Evolutionary conservation across 1,140 invertebrate genomes (phyloP).

Genomic region (Diorhabda elongata): DNA sequence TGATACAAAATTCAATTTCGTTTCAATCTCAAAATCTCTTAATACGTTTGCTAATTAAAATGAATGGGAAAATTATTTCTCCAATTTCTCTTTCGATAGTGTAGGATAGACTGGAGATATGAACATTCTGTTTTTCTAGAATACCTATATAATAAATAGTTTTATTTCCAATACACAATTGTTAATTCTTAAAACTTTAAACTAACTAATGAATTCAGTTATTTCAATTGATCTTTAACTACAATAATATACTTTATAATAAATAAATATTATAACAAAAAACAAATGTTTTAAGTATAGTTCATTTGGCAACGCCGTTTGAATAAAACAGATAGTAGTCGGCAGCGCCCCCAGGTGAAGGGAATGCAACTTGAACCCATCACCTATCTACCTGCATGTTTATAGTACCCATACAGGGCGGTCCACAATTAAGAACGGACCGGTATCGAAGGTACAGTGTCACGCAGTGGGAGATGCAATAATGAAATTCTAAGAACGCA

Average conservation of each 20-base stretch:
- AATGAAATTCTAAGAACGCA: not conserved
- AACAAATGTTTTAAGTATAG: not conserved
- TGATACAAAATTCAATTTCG: no score
- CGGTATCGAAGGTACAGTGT: not conserved
- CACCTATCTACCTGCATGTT: not conserved
- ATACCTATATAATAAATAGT: no score
- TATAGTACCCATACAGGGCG: not conserved
- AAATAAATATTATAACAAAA: not conserved
- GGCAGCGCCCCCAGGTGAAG: not conserved
- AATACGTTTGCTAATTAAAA: no score
- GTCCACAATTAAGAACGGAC: not conserved
- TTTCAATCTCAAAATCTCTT: no score
- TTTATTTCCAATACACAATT: no score
- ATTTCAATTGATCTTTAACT: no score
- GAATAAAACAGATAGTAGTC: not conserved
- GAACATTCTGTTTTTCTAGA: no score
- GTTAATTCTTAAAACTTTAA: no score
- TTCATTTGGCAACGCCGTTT: not conserved
- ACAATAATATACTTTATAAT: not conserved
- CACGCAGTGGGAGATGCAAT: not conserved
- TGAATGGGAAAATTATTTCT: no score
- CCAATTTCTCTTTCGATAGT: no score
- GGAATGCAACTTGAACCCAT: conserved; percentile 1
- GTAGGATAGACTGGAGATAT: no score
- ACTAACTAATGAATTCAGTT: no score